Evolutionary conservation across 2,888 invertebrate species (phyloP).

Genomic region (Hemistola chrysoprasaria): DNA sequence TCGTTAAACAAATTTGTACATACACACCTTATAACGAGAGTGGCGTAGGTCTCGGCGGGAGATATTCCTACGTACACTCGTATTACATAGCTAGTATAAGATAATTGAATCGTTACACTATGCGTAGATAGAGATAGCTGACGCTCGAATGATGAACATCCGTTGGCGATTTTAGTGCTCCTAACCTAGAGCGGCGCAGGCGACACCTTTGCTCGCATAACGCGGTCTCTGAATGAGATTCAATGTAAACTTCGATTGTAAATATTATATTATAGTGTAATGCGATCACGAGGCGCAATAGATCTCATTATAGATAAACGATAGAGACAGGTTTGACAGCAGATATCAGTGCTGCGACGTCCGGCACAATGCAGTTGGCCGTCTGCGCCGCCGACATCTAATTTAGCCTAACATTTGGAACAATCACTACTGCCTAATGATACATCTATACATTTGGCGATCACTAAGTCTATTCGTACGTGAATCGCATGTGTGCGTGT

Average conservation of each 20-base stretch:
- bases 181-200: slow-evolving; percentile 50
- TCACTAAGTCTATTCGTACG: slow-evolving; percentile 71
- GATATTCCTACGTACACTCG: slow-evolving; percentile 51
- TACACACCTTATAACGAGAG: slow-evolving; percentile 36
- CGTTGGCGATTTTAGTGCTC: slow-evolving; percentile 64
- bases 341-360: slow-evolving; percentile 6
- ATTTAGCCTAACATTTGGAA: slow-evolving; percentile 80
- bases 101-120: slow-evolving; percentile 69
- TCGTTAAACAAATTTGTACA: slow-evolving; percentile 76
- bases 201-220: slow-evolving; percentile 26
- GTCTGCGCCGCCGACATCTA: slow-evolving; percentile 60
- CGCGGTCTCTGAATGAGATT: background rate
- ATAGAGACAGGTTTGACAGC: too few species aligned
- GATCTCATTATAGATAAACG: too few species aligned
- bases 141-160: slow-evolving; percentile 56
- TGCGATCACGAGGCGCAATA: too few species aligned
- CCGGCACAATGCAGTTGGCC: slow-evolving; percentile 26
- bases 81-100: slow-evolving; percentile 62
- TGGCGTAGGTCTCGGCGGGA: slow-evolving; percentile 8
- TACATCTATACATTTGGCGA: slow-evolving; percentile 81
- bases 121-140: slow-evolving; percentile 59
- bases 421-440: slow-evolving; percentile 78
- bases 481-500: slow-evolving; percentile 54
- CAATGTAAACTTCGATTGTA: too few species aligned
- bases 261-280: too few species aligned